These are phyloP conservation scores for Polyploca ridens DNA, from an alignment of 2,888 invertebrate genomes.

Conservation along the genomic window DNA sequence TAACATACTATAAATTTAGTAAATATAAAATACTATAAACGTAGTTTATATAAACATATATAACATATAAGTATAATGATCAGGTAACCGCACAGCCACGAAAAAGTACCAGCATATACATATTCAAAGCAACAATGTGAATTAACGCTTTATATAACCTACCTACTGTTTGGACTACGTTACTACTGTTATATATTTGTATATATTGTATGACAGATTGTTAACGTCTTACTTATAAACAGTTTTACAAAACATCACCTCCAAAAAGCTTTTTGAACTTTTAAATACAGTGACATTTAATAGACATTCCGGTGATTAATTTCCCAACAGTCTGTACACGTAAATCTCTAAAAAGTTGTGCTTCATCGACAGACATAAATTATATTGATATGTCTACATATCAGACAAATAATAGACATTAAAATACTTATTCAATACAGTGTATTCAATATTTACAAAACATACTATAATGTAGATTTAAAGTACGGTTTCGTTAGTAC, in stretches of 20 bases:
- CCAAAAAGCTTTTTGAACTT: not conserved
- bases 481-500: constrained; percentile 93
- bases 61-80: constrained; percentile 49
- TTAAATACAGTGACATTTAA: not conserved
- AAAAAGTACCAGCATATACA: constrained; percentile 60
- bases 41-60: constrained; percentile 23
- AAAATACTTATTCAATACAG: constrained; percentile 23
- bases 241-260: not conserved
- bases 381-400: constrained; percentile 22
- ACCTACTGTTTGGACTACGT: not conserved
- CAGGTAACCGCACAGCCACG: constrained; percentile 58
- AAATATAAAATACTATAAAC: constrained; percentile 17
- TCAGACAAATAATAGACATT: constrained; percentile 22
- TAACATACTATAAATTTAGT: constrained; percentile 13
- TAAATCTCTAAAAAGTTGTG: not conserved
- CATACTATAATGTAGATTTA: constrained; percentile 55
- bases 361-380: constrained; percentile 16
- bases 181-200: not conserved
- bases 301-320: not conserved
- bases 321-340: not conserved
- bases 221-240: not conserved
- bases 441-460: constrained; percentile 33
- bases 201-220: not conserved
- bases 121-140: constrained; percentile 29
- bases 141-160: constrained; percentile 27